A percentile compares a stretch with the other conserved stretches of the same genome.
phyloP scores from a whole-genome alignment of 2,888 invertebrate species.

The Cryptophagus acutangulus region DNA sequence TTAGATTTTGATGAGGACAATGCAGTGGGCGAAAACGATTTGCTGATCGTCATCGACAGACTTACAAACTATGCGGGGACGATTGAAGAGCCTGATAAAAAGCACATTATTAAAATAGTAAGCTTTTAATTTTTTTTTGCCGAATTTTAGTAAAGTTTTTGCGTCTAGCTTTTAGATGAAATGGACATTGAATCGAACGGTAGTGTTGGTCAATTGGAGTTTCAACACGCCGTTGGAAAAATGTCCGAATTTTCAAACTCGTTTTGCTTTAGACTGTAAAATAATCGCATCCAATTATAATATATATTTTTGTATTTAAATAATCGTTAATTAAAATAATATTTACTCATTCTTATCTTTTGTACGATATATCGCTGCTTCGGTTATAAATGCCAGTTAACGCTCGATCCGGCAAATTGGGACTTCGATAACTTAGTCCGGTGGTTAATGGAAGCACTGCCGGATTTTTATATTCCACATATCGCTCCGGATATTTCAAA shows the following conservation, averaged over 20 bases:
- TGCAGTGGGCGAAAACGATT: slow-evolving; percentile 55
- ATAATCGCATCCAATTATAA: background rate
- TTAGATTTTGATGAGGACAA: slow-evolving; percentile 61
- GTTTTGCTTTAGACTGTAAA: slow-evolving; percentile 56
- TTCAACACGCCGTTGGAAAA: slow-evolving; percentile 57
- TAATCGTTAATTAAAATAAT: no score
- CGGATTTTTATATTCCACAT: slow-evolving; percentile 58
- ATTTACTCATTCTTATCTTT: slow-evolving; percentile 39
- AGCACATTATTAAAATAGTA: slow-evolving; percentile 55
- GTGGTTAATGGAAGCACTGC: slow-evolving; percentile 51
- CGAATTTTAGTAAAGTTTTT: slow-evolving; percentile 8
- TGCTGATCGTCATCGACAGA: slow-evolving; percentile 53
- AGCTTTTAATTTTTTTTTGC: slow-evolving; percentile 32
- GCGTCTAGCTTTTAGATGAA: slow-evolving; percentile 56
- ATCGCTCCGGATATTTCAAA: slow-evolving; percentile 53
- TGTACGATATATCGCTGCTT: slow-evolving; percentile 53
- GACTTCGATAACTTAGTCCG: slow-evolving; percentile 51
- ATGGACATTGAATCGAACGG: slow-evolving; percentile 57
- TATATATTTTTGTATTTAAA: slow-evolving; percentile 15
- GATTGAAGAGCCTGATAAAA: slow-evolving; percentile 49
- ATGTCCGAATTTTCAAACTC: slow-evolving; percentile 59
- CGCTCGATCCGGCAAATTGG: slow-evolving; percentile 54
- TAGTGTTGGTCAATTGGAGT: slow-evolving; percentile 56
- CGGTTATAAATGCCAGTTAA: slow-evolving; percentile 55
- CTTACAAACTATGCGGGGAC: slow-evolving; percentile 46